These are phyloP conservation scores for Tortrix viridana DNA, from an alignment of 2,888 invertebrate species.

Conservation along the genomic window DNA sequence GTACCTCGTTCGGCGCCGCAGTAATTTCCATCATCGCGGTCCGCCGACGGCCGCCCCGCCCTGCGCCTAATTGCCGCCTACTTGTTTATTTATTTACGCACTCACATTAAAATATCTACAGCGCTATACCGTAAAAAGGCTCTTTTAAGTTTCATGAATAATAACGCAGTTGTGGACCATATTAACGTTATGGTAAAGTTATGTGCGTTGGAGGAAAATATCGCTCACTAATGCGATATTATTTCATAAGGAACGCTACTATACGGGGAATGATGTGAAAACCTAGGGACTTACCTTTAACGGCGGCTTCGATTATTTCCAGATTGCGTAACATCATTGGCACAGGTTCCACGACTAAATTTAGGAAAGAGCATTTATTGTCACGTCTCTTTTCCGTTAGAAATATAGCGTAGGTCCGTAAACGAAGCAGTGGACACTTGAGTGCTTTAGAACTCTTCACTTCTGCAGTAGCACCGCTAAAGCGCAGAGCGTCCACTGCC, in stretches of 20 bases:
- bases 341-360: slow-evolving; percentile 69
- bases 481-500: slow-evolving; percentile 59
- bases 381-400: slow-evolving; percentile 59
- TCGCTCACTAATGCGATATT: background rate
- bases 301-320: slow-evolving; percentile 68
- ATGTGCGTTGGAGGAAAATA: background rate
- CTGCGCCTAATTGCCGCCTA: slow-evolving; percentile 71
- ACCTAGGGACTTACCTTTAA: slow-evolving; percentile 64
- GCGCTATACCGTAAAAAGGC: slow-evolving; percentile 20
- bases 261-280: background rate
- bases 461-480: slow-evolving; percentile 67
- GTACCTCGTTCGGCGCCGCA: slow-evolving; percentile 48
- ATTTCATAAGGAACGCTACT: background rate
- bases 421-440: slow-evolving; percentile 60
- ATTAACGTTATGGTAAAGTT: slow-evolving; percentile 5
- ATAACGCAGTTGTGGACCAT: slow-evolving; percentile 18
- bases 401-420: slow-evolving; percentile 71
- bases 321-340: slow-evolving; percentile 65
- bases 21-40: slow-evolving; percentile 53
- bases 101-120: slow-evolving; percentile 50
- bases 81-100: slow-evolving; percentile 68
- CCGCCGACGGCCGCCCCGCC: slow-evolving; percentile 62
- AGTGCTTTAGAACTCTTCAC: slow-evolving; percentile 57
- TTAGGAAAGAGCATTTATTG: slow-evolving; percentile 51
- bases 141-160: slow-evolving; percentile 34